Evolutionary conservation across 2,113 vertebrate species (phyloP).

Genomic region (Catagonus wagneri): DNA sequence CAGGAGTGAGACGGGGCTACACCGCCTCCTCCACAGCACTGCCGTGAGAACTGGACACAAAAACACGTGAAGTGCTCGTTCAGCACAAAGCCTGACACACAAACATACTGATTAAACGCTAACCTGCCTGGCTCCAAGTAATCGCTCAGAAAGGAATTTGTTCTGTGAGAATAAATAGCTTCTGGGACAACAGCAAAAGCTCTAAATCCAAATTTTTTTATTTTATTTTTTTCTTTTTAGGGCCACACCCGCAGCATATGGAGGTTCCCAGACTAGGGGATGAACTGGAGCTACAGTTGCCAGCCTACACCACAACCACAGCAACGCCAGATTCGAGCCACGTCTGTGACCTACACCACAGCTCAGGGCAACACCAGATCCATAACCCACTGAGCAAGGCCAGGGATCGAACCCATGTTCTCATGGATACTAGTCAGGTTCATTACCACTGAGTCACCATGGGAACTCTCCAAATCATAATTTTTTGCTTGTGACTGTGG

Average conservation of each 20-base stretch:
- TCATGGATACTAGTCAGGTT: no score
- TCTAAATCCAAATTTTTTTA: neutral
- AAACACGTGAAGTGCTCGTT: neutral
- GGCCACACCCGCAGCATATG: no score
- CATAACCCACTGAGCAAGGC: no score
- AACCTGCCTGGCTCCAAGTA: constrained; percentile 24
- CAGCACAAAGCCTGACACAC: constrained; percentile 5
- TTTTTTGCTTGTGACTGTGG: neutral
- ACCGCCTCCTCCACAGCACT: neutral
- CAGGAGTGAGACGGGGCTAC: neutral
- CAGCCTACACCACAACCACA: no score
- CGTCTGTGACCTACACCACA: no score
- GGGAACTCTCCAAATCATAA: neutral
- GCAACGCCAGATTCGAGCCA: no score
- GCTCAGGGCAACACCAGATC: no score
- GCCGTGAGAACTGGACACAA: neutral
- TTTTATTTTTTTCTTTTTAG: no score
- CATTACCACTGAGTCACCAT: no score
- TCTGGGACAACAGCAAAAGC: constrained; percentile 19
- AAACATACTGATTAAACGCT: constrained; percentile 33
- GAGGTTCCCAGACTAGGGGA: no score
- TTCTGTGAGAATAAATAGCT: constrained; percentile 51
- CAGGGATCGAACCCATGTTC: no score
- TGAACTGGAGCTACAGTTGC: no score
- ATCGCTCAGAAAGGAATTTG: constrained; percentile 53